Evolutionary conservation across 2,888 invertebrate genomes (phyloP), one percentile per base, ranked within the genome.

Genomic region (Meandrusa payeni): DNA sequence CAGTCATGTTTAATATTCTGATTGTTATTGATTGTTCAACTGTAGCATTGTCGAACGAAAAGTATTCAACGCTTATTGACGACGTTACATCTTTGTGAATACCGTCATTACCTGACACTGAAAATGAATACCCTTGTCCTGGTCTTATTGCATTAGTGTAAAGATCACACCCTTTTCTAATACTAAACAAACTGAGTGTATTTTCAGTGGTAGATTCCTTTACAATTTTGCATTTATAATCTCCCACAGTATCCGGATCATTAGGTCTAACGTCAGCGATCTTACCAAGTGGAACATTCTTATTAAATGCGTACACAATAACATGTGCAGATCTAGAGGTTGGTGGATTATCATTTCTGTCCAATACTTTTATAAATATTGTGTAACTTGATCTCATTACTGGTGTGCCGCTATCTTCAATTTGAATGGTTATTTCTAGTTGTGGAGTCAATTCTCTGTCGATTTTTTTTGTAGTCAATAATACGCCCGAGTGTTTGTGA

Each of bases 191-290:
- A 1, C 91, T 89, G 34, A 89, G 68, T 6, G 91, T 85, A 51
- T 62, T 76, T 87, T 91, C 55, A 83, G 91, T 66, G 76, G 91
- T 74, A 86, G 92, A 58, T 91, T 87, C 68, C 93, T 91, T 75
- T 87, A 95, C 78, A 50, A 97, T 92, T 67, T 92, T 93, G 69
- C 98, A 98, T 61, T 90, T 92, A 66, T 97, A 98, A 62, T 96
- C 94, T 2, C 97, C 98, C 37, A 92, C 91, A n/a, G 91, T 90
- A 71, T 98, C 98, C 0, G 93, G 92, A 83, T 98, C 98, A 64
- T 95, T 94, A 0, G 98, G 98, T 76, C 94, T 95, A 0, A 98
- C 94, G 73, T 97, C 92, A 3, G 97, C 98, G 50, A 98, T 93
- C 77, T 93, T 94, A n/a, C 94, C 94, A 11, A 90, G 69, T 0